Evolutionary conservation across 2,888 invertebrate genomes (phyloP), one percentile per base, ranked within the genome.

Genomic region (Caenorhabditis sp.): DNA sequence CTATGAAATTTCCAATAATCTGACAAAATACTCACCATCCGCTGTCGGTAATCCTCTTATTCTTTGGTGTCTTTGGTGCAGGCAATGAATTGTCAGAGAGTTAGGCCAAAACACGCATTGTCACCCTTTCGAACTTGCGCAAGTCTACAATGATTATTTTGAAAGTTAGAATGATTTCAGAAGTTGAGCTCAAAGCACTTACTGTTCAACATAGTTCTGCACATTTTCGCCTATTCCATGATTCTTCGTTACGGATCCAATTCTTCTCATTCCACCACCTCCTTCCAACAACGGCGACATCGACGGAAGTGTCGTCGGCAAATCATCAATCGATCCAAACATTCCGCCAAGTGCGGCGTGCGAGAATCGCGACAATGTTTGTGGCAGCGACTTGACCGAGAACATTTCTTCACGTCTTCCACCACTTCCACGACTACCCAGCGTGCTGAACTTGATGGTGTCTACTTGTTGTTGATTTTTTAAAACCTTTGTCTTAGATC

Each of bases 11-110:
- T n/a, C n/a, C n/a, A n/a, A n/a, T n/a, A n/a, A n/a, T n/a, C n/a
- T n/a, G n/a, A n/a, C n/a, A 38, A 52, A n/a, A 59, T 8, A 65
- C 58, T 72, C n/a, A 78, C 81, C 79, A 59, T 81, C 80, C 20
- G 76, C 78, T 10, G 70, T 62, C 8, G 79, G 82, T 21, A 79
- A 49, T 26, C 71, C 72, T 56, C 65, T 54, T 25, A 31, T 68
- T 87, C 85, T 23, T 78, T 77, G 10, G 83, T 81, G 53, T 84
- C 84, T 31, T 82, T 66, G 10, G 85, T 85, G 70, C 87, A 87
- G 20, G 80, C 83, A 56, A 87, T 78, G 70, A 87, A 87, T 25
- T 67, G 67, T 26, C 75, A 70, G 10, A 84, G 75, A 5, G 84
- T 80, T 56, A 71, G 69, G 17, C 85, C 84, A 59, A 84, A 84